Evolutionary conservation across 2,888 invertebrate genomes (phyloP).

Genomic region (Zhengitettix transpicula): DNA sequence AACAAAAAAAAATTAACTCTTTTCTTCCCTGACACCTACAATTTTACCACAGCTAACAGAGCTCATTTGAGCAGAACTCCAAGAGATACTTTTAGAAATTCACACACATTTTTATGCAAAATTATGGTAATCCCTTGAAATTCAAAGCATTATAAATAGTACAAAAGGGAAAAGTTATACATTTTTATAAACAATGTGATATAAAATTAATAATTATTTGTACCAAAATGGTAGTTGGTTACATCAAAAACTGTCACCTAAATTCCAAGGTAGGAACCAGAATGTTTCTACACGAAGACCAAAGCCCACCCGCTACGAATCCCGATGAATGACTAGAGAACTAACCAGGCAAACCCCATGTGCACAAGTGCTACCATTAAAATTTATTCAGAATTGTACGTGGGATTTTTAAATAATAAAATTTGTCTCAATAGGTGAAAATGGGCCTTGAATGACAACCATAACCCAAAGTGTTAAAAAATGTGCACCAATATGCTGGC

Average conservation of each 20-base stretch:
- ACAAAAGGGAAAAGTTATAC: slow-evolving; percentile 14
- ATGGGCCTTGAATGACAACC: slow-evolving; percentile 7
- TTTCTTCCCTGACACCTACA: slow-evolving; percentile 10
- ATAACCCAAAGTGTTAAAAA: slow-evolving; percentile 8
- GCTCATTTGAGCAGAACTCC: slow-evolving; percentile 7
- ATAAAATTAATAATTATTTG: slow-evolving; percentile 16
- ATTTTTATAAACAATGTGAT: slow-evolving; percentile 14
- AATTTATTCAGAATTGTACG: slow-evolving; percentile 9
- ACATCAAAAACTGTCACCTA: slow-evolving; percentile 8
- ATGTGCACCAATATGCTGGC: slow-evolving; percentile 8
- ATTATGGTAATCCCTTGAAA: slow-evolving; percentile 13
- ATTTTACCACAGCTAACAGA: slow-evolving; percentile 11
- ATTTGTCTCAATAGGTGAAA: slow-evolving; percentile 11
- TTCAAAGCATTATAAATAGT: slow-evolving; percentile 16
- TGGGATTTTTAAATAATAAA: slow-evolving; percentile 10
- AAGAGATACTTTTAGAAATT: slow-evolving; percentile 12
- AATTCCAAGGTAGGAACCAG: slow-evolving; percentile 14
- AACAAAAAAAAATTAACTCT: slow-evolving; percentile 9
- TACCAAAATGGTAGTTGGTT: slow-evolving; percentile 15
- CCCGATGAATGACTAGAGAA: slow-evolving; percentile 14
- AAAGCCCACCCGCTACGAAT: slow-evolving; percentile 11
- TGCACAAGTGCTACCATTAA: slow-evolving; percentile 13
- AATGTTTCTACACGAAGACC: slow-evolving; percentile 14
- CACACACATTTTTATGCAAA: slow-evolving; percentile 10
- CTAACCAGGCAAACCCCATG: slow-evolving; percentile 14